A percentile compares a stretch with the other conserved stretches of the same genome.
These are phyloP conservation scores for Drosophila mercatorum DNA, from an alignment of 2,888 invertebrate genomes.

Conservation along the genomic window DNA sequence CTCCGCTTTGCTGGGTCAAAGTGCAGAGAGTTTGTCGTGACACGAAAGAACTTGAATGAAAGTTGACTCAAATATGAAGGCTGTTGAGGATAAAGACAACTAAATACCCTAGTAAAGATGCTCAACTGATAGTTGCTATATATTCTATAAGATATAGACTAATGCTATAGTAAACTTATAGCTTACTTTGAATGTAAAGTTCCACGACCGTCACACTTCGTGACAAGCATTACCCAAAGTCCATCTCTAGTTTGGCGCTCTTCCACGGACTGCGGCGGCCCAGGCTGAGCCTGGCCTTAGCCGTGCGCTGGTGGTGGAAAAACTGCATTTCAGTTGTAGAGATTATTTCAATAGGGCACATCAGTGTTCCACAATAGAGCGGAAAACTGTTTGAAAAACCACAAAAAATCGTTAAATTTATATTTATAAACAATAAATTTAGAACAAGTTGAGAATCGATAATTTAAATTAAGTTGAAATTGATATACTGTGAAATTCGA, in stretches of 20 bases:
- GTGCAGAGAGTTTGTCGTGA: not conserved
- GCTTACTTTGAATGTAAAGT: too few relatives aligned
- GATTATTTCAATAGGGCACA: constrained; percentile 74
- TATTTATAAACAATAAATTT: constrained; percentile 18
- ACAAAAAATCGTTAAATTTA: constrained; percentile 1
- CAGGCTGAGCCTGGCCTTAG: constrained; percentile 31
- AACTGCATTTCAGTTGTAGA: constrained; percentile 81
- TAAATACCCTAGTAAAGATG: not conserved
- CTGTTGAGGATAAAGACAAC: not conserved
- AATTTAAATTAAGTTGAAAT: not conserved
- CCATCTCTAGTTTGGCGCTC: constrained; percentile 25
- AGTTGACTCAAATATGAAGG: not conserved
- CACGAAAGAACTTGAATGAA: not conserved
- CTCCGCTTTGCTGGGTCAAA: not conserved
- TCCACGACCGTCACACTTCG: not conserved
- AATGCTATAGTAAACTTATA: too few relatives aligned
- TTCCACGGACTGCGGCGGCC: constrained; percentile 39
- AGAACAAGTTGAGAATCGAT: constrained; percentile 5
- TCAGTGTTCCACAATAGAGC: constrained; percentile 43
- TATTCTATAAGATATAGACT: too few relatives aligned
- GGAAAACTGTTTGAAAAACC: constrained; percentile 23
- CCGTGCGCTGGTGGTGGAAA: constrained; percentile 62
- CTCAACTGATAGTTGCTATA: not conserved
- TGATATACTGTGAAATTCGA: not conserved
- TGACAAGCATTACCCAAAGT: not conserved